Evolutionary conservation across 2,113 vertebrate genomes (phyloP).

Genomic region (Anthoscopus minutus): DNA sequence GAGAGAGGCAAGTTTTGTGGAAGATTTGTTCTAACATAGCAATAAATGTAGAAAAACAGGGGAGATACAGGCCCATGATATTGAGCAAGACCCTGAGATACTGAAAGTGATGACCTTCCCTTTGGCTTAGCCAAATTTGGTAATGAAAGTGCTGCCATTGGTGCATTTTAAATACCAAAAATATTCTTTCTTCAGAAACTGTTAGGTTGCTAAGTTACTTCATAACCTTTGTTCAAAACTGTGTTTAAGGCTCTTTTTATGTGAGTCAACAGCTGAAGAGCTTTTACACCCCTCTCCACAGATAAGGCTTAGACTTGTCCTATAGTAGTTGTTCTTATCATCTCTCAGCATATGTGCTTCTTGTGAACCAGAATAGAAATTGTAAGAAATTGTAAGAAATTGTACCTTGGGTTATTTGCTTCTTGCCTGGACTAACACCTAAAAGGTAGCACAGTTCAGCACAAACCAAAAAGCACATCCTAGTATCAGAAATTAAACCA

Average conservation of each 20-base stretch:
- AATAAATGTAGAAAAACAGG: neutral
- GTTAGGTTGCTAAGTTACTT: neutral
- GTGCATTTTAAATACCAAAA: neutral
- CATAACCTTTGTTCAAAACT: neutral
- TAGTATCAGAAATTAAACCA: neutral
- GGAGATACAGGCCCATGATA: neutral
- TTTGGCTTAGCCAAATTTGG: neutral
- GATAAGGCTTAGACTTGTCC: neutral
- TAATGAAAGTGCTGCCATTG: fast-evolving
- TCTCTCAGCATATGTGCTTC: neutral
- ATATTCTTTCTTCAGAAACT: neutral
- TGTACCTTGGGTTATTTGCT: neutral
- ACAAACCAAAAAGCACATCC: neutral
- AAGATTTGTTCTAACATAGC: neutral
- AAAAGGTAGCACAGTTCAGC: neutral
- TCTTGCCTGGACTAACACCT: neutral
- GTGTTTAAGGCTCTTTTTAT: neutral
- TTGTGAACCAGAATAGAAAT: neutral
- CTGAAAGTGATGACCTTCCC: neutral
- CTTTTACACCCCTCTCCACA: neutral
- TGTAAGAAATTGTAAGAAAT: neutral
- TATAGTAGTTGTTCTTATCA: neutral
- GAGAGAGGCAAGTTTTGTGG: neutral
- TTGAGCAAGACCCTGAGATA: neutral
- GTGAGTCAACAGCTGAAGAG: neutral